Evolutionary conservation across 2,888 invertebrate genomes (phyloP), one percentile per base, ranked within the genome.

Genomic region (Tachystola acroxantha): DNA sequence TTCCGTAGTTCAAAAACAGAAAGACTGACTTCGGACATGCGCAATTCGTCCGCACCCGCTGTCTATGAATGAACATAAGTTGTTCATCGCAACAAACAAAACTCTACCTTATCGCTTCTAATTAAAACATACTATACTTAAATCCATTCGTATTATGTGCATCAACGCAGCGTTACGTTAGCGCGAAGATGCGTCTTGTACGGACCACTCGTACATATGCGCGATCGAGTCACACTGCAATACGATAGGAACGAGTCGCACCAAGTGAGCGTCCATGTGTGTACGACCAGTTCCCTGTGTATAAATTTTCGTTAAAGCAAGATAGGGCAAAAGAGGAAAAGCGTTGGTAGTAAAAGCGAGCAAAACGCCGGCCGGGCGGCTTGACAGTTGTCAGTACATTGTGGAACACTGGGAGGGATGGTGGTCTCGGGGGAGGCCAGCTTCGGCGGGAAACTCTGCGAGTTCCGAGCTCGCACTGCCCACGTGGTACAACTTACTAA

Each of bases 261-360:
- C 60, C 59, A 66, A 70, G 57, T 70, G 69, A 56, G 62, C 64
- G 55, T 71, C 52, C 60, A 64, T 74, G 69, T 78, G 77, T 78
- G 75, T 69, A 64, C 47, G 59, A 64, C 64, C 52, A 60, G 52
- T 55, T 66, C 54, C 67, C 51, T 73, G 63, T 71, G 67, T 74
- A 66, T 73, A 73, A 58, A 73, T 72, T 76, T 73, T 74, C 70
- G 77, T 69, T 69, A 61, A 72, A 77, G 77, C 68, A 73, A 78
- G 76, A 78, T 75, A 74, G 75, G 71, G 74, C 60, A 73, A 73
- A 74, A 73, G 79, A 74, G 80, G 77, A 77, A 80, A 75, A 76
- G 64, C 76, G 69, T 46, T 55, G 47, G 61, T 73, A 73, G 75
- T 75, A 67, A 72, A 73, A 67, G 70, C 74, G 72, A 58, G 71